Conservation (phyloP, 2,113 vertebrate species). For the Taurulus bubalis region DNA sequence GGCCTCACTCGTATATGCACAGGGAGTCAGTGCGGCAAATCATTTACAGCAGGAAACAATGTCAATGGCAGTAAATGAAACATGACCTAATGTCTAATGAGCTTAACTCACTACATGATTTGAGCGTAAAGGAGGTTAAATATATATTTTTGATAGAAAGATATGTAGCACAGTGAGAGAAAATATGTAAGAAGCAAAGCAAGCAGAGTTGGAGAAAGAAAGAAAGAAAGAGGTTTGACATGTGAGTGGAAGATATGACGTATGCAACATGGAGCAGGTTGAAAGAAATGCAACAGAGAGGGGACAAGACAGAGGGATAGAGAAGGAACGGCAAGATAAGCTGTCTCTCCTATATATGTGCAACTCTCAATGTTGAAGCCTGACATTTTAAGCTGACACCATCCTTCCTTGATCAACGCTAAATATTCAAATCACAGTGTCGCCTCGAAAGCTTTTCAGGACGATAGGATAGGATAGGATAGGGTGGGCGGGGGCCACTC, state of each 20-base stretch:
- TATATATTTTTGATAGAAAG: not conserved
- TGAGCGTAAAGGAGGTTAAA: not conserved
- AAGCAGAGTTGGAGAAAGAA: not conserved
- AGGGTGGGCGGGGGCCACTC: slow-evolving; percentile 8
- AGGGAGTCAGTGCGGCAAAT: not conserved
- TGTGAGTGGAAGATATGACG: slow-evolving; percentile 14
- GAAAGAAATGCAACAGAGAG: slow-evolving; percentile 6
- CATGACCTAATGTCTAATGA: not conserved
- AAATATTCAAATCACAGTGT: slow-evolving; percentile 44
- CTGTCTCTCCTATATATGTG: slow-evolving; percentile 40
- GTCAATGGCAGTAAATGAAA: not conserved
- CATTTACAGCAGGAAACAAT: not conserved
- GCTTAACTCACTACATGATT: not conserved
- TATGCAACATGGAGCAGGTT: slow-evolving; percentile 12
- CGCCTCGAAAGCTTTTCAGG: slow-evolving; percentile 34
- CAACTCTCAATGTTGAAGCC: slow-evolving; percentile 35
- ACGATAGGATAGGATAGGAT: slow-evolving; percentile 16
- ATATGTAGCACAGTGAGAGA: not conserved
- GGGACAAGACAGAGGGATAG: slow-evolving; percentile 2
- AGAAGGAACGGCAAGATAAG: slow-evolving; percentile 38
- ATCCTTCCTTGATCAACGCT: slow-evolving; percentile 57
- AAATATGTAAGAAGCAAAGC: not conserved
- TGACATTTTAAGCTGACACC: slow-evolving; percentile 68
- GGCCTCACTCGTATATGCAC: not conserved
- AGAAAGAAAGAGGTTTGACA: not conserved